These are phyloP conservation scores for Anoplolepis gracilipes DNA, from an alignment of 1,140 invertebrate genomes.

Conservation along the genomic window DNA sequence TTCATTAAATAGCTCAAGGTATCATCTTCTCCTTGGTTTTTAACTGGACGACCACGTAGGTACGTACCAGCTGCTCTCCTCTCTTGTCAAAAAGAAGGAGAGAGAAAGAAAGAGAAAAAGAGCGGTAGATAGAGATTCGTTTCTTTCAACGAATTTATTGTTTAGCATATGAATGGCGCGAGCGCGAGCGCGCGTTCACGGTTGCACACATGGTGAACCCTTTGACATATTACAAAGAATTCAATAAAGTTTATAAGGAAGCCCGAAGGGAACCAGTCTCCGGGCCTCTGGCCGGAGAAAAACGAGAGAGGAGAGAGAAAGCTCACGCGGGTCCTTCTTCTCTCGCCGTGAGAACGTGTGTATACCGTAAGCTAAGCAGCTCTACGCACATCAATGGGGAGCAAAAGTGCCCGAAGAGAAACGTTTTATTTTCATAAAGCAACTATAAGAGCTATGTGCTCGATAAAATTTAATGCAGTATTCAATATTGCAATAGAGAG, in stretches of 20 bases:
- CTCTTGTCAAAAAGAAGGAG: constrained; percentile 17
- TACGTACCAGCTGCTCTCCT: constrained; percentile 49
- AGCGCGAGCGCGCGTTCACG: constrained; percentile 51
- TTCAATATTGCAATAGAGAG: neutral
- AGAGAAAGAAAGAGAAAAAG: neutral
- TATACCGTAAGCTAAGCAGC: constrained; percentile 46
- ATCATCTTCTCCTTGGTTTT: constrained; percentile 48
- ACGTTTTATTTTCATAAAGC: constrained; percentile 19
- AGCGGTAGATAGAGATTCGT: constrained; percentile 82
- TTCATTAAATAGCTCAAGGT: constrained; percentile 36
- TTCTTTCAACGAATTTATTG: constrained; percentile 83
- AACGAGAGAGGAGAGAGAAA: neutral
- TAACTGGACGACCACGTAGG: constrained; percentile 30
- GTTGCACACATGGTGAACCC: constrained; percentile 75
- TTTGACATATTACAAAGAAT: constrained; percentile 84
- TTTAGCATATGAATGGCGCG: constrained; percentile 84
- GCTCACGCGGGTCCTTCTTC: neutral
- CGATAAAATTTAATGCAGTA: constrained; percentile 22
- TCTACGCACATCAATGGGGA: constrained; percentile 11
- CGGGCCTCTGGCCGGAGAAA: constrained; percentile 14
- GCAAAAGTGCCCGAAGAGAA: constrained; percentile 17
- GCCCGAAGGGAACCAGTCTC: constrained; percentile 73
- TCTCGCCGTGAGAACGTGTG: constrained; percentile 66
- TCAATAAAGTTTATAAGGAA: constrained; percentile 85
- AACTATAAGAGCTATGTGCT: neutral